A percentile compares a stretch with the other conserved stretches of the same genome.
These are phyloP conservation scores for Chionoecetes opilio DNA, from an alignment of 1,140 invertebrate species.

Conservation along the genomic window DNA sequence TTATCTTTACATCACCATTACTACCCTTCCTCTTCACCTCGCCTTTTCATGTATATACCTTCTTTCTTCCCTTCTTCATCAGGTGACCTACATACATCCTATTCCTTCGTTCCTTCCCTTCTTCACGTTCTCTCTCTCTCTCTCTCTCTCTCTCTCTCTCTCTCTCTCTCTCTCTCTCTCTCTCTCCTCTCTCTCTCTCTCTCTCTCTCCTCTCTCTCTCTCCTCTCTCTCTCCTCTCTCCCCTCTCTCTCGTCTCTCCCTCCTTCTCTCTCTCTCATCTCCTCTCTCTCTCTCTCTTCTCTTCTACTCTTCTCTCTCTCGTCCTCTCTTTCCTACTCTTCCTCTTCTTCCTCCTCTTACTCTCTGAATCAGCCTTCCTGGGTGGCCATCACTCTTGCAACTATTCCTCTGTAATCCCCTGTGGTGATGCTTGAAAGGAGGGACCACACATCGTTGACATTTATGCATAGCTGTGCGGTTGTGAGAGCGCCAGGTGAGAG, in stretches of 20 bases:
- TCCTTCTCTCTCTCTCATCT: not conserved
- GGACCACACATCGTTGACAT: too few species aligned
- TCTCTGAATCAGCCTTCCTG: not conserved
- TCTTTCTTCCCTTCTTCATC: not conserved
- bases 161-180: not conserved
- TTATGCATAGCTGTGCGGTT: too few species aligned
- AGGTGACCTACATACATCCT: not conserved
- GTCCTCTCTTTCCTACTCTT: not conserved
- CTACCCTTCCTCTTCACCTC: not conserved
- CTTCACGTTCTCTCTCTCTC: not conserved
- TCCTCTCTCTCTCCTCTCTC: too few species aligned
- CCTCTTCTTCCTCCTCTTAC: not conserved
- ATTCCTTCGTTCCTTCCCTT: not conserved
- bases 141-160: not conserved
- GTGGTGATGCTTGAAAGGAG: too few species aligned
- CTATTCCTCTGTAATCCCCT: too few species aligned
- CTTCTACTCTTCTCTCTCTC: not conserved
- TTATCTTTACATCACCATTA: not conserved
- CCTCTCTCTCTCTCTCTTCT: not conserved
- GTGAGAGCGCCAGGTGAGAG: too few species aligned
- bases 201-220: not conserved
- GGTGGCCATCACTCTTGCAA: too few species aligned
- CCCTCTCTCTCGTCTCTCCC: not conserved
- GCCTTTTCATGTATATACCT: too few species aligned
- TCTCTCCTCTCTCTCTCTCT: not conserved